These are phyloP conservation scores for Aricia artaxerxes DNA, from an alignment of 2,888 invertebrate genomes.

Conservation along the genomic window DNA sequence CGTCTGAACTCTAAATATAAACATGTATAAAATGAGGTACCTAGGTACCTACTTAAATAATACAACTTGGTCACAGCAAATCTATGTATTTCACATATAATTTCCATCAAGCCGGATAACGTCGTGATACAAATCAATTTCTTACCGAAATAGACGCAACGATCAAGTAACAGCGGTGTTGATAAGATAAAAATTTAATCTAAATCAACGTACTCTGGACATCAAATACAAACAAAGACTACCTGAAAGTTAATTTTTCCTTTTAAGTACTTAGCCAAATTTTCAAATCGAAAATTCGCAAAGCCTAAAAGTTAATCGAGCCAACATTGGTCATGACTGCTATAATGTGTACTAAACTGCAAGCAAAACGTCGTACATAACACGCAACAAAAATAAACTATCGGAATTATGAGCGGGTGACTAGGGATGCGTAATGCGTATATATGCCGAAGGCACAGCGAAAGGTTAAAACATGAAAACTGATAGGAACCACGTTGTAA, in stretches of 20 bases:
- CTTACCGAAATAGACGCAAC: slow-evolving; percentile 71
- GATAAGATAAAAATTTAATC: slow-evolving; percentile 7
- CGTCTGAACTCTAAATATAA: no score
- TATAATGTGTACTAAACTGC: neutral
- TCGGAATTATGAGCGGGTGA: neutral
- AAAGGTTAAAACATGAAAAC: slow-evolving; percentile 4
- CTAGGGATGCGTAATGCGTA: neutral
- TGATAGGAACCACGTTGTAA: neutral
- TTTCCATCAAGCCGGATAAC: slow-evolving; percentile 43
- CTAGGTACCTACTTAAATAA: neutral
- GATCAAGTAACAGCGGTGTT: slow-evolving; percentile 41
- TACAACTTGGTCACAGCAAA: neutral
- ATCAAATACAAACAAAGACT: neutral
- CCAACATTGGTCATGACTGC: neutral
- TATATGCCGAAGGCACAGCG: neutral
- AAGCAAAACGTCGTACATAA: slow-evolving; percentile 6
- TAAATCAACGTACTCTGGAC: neutral
- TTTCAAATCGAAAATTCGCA: slow-evolving; percentile 26
- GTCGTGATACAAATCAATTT: slow-evolving; percentile 72
- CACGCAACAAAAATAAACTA: neutral
- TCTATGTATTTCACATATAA: neutral
- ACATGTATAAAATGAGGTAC: no score
- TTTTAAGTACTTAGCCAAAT: neutral
- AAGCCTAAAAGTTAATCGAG: neutral
- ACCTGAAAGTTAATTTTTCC: neutral